These are phyloP conservation scores for Etheostoma spectabile DNA, from an alignment of 2,113 vertebrate genomes.

Conservation along the genomic window DNA sequence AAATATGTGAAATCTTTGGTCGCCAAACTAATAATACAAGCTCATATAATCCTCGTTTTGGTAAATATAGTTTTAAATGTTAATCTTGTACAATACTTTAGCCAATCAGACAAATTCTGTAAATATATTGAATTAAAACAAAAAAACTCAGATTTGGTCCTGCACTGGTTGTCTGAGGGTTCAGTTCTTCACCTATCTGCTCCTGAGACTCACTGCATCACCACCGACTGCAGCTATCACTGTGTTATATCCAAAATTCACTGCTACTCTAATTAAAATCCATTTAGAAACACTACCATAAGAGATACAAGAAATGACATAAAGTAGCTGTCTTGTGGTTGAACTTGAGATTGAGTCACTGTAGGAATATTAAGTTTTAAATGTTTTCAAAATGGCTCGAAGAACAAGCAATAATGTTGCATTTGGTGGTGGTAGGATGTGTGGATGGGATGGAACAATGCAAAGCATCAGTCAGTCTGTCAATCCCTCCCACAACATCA, in stretches of 20 bases:
- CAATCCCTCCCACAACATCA: slow-evolving; percentile 17
- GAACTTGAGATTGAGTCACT: not conserved
- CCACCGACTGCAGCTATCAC: slow-evolving; percentile 7
- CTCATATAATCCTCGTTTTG: not conserved
- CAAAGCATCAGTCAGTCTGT: slow-evolving; percentile 13
- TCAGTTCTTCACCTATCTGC: not conserved
- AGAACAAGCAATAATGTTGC: not conserved
- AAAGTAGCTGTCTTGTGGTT: not conserved
- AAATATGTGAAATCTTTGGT: not conserved
- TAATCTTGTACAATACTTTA: not conserved
- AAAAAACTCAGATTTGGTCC: not conserved
- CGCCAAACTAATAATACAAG: not conserved
- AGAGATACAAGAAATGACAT: not conserved
- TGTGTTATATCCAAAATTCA: not conserved
- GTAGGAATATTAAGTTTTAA: not conserved
- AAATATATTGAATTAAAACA: not conserved
- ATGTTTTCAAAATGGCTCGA: slow-evolving; percentile 1
- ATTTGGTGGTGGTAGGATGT: not conserved
- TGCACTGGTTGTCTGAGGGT: slow-evolving; percentile 11
- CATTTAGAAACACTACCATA: not conserved
- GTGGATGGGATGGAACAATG: slow-evolving; percentile 24
- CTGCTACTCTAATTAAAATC: not conserved
- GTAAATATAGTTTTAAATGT: not conserved
- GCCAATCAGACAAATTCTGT: not conserved
- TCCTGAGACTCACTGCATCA: slow-evolving; percentile 24